Percentiles rank a stretch among this genome's conserved stretches.
These are phyloP conservation scores for Limnephilus auricula DNA, from an alignment of 2,888 invertebrate species.

Conservation along the genomic window DNA sequence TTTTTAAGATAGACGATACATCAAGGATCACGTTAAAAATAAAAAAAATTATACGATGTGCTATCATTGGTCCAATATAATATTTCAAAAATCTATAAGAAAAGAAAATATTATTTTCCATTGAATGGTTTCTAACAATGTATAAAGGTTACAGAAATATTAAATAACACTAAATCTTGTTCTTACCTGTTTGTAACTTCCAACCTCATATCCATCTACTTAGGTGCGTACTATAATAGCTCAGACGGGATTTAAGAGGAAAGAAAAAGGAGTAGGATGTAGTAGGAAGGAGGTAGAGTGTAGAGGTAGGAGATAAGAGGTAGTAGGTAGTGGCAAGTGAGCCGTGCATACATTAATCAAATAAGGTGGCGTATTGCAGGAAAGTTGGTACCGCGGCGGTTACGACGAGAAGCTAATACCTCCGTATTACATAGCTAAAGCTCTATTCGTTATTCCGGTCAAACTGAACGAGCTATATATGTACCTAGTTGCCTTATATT, in stretches of 20 bases:
- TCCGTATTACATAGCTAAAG: no score
- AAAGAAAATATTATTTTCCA: neutral
- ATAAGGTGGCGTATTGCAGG: neutral
- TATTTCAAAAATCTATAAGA: neutral
- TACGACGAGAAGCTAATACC: neutral
- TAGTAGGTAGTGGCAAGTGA: neutral
- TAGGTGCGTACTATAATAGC: neutral
- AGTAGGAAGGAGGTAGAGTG: neutral
- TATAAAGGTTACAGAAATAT: no score
- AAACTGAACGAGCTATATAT: no score
- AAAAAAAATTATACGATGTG: neutral
- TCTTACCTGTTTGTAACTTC: no score
- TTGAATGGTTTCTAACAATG: neutral
- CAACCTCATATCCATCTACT: neutral
- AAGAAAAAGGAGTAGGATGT: no score
- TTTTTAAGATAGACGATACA: neutral
- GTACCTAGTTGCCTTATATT: no score
- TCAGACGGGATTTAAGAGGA: no score
- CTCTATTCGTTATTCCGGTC: no score
- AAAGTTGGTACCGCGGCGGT: neutral
- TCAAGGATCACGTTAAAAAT: neutral
- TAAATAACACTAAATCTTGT: no score
- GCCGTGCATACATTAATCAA: neutral
- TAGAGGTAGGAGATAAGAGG: neutral
- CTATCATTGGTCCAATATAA: neutral